Conservation (phyloP, 2,888 invertebrate genomes). For the Heliconius ethilla region DNA sequence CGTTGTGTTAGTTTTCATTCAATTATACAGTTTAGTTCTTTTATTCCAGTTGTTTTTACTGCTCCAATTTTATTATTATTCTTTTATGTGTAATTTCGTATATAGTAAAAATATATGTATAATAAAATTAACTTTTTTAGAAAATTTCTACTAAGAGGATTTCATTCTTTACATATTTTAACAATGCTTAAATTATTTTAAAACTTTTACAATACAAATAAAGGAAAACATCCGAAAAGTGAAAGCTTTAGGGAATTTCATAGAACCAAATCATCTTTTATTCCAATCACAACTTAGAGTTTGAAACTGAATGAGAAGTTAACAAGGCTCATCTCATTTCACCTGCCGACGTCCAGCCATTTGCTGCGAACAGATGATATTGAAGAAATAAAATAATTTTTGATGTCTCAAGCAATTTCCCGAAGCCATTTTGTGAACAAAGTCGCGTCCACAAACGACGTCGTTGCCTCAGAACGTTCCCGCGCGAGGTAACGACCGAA, state of each 20-base stretch:
- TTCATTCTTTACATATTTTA: no score
- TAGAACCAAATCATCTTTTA: no score
- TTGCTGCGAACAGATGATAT: neutral
- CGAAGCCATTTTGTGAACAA: conserved; percentile 14
- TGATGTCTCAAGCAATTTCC: conserved; percentile 20
- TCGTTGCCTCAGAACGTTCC: conserved; percentile 6
- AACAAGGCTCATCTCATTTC: neutral
- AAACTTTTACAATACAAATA: no score
- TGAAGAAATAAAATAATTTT: conserved; percentile 18
- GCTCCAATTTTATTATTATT: neutral
- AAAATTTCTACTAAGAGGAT: no score
- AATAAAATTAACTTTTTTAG: neutral
- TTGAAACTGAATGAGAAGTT: neutral
- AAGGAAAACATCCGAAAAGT: no score
- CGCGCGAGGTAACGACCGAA: conserved; percentile 14
- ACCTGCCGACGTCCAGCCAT: neutral
- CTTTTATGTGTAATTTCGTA: no score
- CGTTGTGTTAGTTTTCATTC: conserved; percentile 14
- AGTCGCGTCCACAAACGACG: conserved; percentile 23
- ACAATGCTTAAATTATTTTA: no score
- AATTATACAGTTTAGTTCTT: neutral
- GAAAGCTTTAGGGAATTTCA: no score
- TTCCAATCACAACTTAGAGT: neutral
- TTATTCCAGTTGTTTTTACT: neutral
- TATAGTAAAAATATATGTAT: neutral